Percentiles rank a stretch among this genome's conserved stretches.
phyloP scores from a whole-genome alignment of 1,140 invertebrate genomes.

The Acromyrmex echinatior region DNA sequence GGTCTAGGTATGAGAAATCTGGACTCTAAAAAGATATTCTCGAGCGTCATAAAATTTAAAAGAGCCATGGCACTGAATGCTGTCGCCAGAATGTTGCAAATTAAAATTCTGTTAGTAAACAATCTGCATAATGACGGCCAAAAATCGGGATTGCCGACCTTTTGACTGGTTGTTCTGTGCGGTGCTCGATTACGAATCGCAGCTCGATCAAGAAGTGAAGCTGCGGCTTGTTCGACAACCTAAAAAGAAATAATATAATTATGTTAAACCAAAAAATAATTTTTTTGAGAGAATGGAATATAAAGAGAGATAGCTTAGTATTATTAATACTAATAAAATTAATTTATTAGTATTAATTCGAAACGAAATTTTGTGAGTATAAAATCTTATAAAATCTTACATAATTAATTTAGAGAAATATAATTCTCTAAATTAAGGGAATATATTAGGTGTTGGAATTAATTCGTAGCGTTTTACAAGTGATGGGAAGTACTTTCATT shows the following conservation, averaged over 20 bases:
- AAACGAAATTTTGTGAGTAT: neutral
- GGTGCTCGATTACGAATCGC: slow-evolving; percentile 59
- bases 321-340: neutral
- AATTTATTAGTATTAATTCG: neutral
- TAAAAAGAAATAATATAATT: slow-evolving; percentile 61
- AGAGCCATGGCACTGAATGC: slow-evolving; percentile 88
- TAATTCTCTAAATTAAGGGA: no score
- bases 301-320: neutral
- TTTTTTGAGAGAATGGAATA: neutral
- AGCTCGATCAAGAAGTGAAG: slow-evolving; percentile 81
- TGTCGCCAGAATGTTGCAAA: slow-evolving; percentile 88
- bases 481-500: no score
- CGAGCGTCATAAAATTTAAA: slow-evolving; percentile 87
- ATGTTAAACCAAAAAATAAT: neutral
- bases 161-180: slow-evolving; percentile 63
- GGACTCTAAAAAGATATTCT: slow-evolving; percentile 88
- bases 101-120: slow-evolving; percentile 88
- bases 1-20: slow-evolving; percentile 88
- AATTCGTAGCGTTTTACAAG: no score
- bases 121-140: slow-evolving; percentile 87
- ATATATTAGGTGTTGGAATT: no score
- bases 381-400: neutral
- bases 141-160: slow-evolving; percentile 84
- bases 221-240: slow-evolving; percentile 88
- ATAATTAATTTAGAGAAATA: neutral